Base-by-base conservation (phyloP, 2,888 invertebrate species). In the Anthrax anthrax region DNA sequence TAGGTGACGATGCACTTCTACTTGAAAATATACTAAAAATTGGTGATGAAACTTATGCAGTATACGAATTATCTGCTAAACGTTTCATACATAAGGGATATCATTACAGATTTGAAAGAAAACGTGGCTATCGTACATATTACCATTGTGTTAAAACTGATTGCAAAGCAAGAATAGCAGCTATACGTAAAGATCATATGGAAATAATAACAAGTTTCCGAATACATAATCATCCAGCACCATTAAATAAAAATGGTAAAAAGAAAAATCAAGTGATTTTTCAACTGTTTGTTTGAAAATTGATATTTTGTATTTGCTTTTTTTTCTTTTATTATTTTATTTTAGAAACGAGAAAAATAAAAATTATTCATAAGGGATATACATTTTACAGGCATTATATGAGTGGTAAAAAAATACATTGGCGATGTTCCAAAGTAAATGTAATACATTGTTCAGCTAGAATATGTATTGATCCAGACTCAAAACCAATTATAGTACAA, bases 351-450 rank as follows among this genome's bases (percentile, higher is more conserved):
- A 37, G 19, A 18, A 18, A 18, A 16, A 14, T 39, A 37, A 43
- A 46, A 34, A 12, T 52, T 16, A 14, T 44, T 14, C 50, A 52
- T 39, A 50, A 52, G 27, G 49, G 46, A 4, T 18, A 37, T 8
- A 12, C 45, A 18, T 52, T 50, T 29, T 50, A 50, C 29, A 45
- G 40, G 16, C 50, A 52, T 47, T 52, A 52, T 42, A 38, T 27
- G 8, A 47, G 29, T 23, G 27, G 17, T 12, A 27, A 47, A 29
- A 44, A 43, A 37, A 47, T 36, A 2, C 50, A 49, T 41, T 52
- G 52, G 52, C 41, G 52, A 23, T 52, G 52, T 44, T 37, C 32
- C 10, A 38, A 39, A 41, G 44, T 34, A 3, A 50, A 50, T 29
- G 23, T 37, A 4, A 13, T 42, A 14, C 44, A 42, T 13, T 52